Evolutionary conservation across 53 echinoderm and acorn worm genomes (phyloP).

Genomic region (Arbacia lixula): DNA sequence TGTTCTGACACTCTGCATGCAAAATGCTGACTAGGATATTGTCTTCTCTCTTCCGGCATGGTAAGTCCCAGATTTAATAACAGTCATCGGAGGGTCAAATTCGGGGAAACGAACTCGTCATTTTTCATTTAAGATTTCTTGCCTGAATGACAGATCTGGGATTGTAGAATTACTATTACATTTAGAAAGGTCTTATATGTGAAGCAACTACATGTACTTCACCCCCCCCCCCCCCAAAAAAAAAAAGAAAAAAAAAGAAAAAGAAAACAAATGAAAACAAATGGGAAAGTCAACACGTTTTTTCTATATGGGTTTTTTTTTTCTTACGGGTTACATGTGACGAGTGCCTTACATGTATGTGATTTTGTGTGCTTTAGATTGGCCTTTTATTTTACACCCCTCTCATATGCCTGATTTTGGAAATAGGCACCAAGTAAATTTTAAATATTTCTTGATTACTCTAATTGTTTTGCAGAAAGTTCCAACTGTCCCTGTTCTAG

Average conservation of each 20-base stretch:
- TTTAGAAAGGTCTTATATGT: slow-evolving; percentile 30
- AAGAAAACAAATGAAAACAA: no score
- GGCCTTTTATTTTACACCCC: slow-evolving; percentile 27
- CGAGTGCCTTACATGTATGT: slow-evolving; percentile 28
- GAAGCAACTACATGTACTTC: slow-evolving; percentile 7
- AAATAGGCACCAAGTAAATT: slow-evolving; percentile 20
- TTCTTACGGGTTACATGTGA: slow-evolving; percentile 30
- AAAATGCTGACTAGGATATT: slow-evolving; percentile 18
- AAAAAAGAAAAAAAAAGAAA: background rate
- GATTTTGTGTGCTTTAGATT: slow-evolving; percentile 23
- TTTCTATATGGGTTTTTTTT: slow-evolving; percentile 13
- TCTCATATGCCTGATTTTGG: background rate
- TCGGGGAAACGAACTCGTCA: slow-evolving; percentile 12
- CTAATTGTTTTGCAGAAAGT: slow-evolving; percentile 18
- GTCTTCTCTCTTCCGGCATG: slow-evolving; percentile 27
- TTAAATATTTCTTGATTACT: slow-evolving; percentile 21
- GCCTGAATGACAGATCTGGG: slow-evolving; percentile 27
- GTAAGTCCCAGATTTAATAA: slow-evolving; percentile 13
- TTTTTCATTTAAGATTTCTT: slow-evolving; percentile 30
- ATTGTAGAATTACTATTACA: slow-evolving; percentile 14
- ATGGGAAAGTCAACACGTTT: slow-evolving; percentile 28
- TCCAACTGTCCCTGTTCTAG: slow-evolving; percentile 30
- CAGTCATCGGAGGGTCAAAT: slow-evolving; percentile 25
- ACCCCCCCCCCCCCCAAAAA: slow-evolving; percentile 1
- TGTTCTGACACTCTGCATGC: slow-evolving; percentile 28